phyloP scores from a whole-genome alignment of 2,113 vertebrate genomes.

The Nesoenas mayeri region DNA sequence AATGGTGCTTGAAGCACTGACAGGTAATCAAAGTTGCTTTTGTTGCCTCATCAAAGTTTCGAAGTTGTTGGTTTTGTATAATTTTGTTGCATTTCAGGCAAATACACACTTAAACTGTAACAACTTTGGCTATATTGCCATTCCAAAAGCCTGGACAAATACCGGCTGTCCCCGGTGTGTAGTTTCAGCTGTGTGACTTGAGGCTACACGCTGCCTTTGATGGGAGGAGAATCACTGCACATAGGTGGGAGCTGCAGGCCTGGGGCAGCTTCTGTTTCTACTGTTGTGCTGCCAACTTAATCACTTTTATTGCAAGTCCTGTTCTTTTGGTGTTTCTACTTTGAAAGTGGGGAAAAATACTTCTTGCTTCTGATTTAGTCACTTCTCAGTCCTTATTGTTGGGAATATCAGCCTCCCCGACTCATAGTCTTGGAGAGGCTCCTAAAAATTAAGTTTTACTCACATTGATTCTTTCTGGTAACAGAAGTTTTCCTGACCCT shows the following conservation, averaged over 20 bases:
- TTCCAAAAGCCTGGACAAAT: background rate
- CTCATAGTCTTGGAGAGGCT: background rate
- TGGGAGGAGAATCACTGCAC: background rate
- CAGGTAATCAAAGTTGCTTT: background rate
- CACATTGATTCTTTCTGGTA: background rate
- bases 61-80: background rate
- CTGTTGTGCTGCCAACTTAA: background rate
- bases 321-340: background rate
- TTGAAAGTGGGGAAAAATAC: background rate
- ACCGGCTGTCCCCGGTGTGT: background rate
- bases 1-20: background rate
- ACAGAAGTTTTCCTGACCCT: background rate
- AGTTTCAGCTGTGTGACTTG: background rate
- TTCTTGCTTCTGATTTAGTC: background rate
- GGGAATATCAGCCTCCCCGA: background rate
- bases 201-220: background rate
- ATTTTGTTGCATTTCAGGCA: background rate
- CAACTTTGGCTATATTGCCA: background rate
- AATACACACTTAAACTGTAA: background rate
- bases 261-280: background rate
- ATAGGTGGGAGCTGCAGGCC: background rate
- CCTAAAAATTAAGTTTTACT: background rate
- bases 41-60: background rate
- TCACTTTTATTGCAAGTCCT: background rate
- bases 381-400: background rate